These are phyloP conservation scores for Brachyptera risi DNA, from an alignment of 2,888 invertebrate genomes.

Conservation along the genomic window DNA sequence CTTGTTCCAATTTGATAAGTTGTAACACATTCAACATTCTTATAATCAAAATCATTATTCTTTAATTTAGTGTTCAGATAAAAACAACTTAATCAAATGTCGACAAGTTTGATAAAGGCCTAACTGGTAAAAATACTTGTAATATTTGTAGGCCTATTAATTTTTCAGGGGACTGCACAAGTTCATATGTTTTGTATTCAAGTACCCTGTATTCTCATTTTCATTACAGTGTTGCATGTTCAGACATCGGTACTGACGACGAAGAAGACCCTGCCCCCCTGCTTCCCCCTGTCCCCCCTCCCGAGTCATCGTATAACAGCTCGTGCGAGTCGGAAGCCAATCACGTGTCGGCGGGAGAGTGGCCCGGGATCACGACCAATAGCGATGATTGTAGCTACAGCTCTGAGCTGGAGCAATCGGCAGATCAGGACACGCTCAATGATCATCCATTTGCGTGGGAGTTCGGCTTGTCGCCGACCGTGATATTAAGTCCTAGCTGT, in stretches of 20 bases:
- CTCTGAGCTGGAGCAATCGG: conserved; percentile 65
- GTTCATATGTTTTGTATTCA: too few species aligned
- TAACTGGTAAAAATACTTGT: too few species aligned
- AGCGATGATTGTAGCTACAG: conserved; percentile 83
- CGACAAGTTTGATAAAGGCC: too few species aligned
- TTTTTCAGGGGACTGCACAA: too few species aligned
- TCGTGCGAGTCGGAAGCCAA: conserved; percentile 57
- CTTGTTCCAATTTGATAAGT: too few species aligned
- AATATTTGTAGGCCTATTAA: too few species aligned
- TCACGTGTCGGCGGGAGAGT: conserved; percentile 61
- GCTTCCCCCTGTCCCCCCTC: conserved; percentile 24
- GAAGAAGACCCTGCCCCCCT: neutral
- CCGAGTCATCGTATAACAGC: conserved; percentile 40
- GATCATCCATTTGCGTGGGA: conserved; percentile 59
- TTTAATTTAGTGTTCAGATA: too few species aligned
- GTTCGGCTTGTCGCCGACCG: conserved; percentile 54
- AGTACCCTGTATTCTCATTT: too few species aligned
- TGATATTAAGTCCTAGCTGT: conserved; percentile 65
- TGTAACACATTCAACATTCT: too few species aligned
- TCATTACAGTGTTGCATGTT: too few species aligned
- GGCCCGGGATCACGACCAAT: conserved; percentile 86
- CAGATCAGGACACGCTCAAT: conserved; percentile 43
- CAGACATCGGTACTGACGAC: neutral
- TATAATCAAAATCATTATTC: too few species aligned
- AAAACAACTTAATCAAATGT: too few species aligned